Base-by-base conservation (phyloP, 2,888 invertebrate species). In the Caenorhabditis sinica region DNA sequence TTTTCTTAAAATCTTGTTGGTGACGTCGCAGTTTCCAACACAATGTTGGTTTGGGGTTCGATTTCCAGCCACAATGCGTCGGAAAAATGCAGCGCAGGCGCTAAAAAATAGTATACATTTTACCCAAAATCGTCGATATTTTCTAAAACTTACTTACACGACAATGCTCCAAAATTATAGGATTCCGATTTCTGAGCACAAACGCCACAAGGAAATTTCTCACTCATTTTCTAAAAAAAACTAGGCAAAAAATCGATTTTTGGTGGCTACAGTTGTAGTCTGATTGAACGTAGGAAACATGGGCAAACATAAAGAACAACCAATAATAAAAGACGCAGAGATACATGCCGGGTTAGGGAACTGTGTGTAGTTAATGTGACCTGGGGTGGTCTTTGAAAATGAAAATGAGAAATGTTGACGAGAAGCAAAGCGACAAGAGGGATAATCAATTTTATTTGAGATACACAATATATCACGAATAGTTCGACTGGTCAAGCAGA, bases 71-170 rank as follows among this genome's bases (percentile, higher is more conserved):
- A 83, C 77, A 53, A 73, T 65, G 36, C 83, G 36, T 2, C 83
- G 77, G 30, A 83, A 83, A 51, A 83, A 83, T 11, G 83, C 83
- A 17, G 83, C 83, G 25, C 83, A 83, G 0, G 83, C 83, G 58
- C 83, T 83, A 43, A 28, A 76, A 76, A 30, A 9, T 4, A 6
- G n/a, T 1, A 36, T 33, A 17, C 0, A 20, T 43, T 15, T n/a
- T 6, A 20, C n/a, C 15, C 30, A 76, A 49, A 58, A 6, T 25
- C 15, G 23, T 2, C 1, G 15, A 23, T 3, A 2, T 15, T 8
- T 8, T 45, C 9, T 20, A 6, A n/a, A 63, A 63, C 56, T 30
- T 43, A 82, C 75, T 71, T 63, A 65, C 82, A 82, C 3, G 75
- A 82, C 15, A 71, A 11, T 25, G 69, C 82, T 5, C 82, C 82